Base-by-base conservation (phyloP, 2,797 vertebrate genomes). In the Potorous gilbertii region DNA sequence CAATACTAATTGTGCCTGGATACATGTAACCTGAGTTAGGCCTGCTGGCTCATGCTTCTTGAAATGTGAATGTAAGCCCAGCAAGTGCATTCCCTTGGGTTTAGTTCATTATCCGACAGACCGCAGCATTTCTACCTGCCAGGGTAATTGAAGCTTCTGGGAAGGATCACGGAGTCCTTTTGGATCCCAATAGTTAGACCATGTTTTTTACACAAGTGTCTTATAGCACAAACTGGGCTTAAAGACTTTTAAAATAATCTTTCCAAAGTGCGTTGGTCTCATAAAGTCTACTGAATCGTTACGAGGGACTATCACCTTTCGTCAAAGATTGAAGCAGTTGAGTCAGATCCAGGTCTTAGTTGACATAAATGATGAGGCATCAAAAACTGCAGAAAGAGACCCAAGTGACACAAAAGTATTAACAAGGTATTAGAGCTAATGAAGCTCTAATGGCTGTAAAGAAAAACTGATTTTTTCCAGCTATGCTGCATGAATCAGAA, bases 111-210 rank as follows among this genome's bases (percentile, higher is more conserved):
- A 97, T 94, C 94, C 92, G 94, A 96, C 96, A 96, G 96, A 55
- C 89, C 90, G 95, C 96, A 98, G 96, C 52, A 95, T 57, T 59
- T 97, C 93, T 94, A 95, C 97, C 97, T 98, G 97, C 95, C 95
- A 90, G 56, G 93, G 96, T 95, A 97, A 46, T 46, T 81, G 98
- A 97, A 54, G 92, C 96, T 0, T 3, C 54, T 13, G 0, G 94
- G 91, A 93, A 96, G 90, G 90, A 96, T 94, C 56, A 95, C 93
- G 57, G 56, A 94, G 95, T 96, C 91, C 93, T 56, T 14, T 91
- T 56, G 89, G 12, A 54, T n/a, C 24, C 14, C 28, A 87, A 92
- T 34, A 16, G 0, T 56, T n/a, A 50, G 96, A 90, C 9, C 34
- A 46, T 31, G 0, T 21, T 93, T 96, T 0, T 96, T 0, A 0